Percentiles rank a stretch among this genome's conserved stretches.
phyloP scores from a whole-genome alignment of 2,113 vertebrate species.

The Apus apus region DNA sequence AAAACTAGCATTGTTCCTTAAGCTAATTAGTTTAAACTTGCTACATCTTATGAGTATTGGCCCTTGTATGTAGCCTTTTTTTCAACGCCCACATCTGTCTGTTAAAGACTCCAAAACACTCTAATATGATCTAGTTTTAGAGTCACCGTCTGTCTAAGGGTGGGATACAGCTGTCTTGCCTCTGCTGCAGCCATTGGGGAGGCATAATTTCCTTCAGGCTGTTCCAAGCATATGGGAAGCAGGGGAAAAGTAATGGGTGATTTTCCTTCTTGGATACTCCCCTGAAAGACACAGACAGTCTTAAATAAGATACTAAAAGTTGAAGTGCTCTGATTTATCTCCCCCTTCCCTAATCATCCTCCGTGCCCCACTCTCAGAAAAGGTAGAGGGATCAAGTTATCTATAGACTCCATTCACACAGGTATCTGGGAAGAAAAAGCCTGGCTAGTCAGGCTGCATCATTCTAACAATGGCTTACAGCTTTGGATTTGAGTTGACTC shows the following conservation, averaged over 20 bases:
- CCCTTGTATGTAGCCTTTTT: background rate
- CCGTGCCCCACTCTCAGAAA: background rate
- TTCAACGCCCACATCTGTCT: background rate
- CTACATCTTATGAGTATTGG: background rate
- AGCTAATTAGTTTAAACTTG: background rate
- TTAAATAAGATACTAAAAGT: background rate
- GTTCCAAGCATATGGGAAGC: background rate
- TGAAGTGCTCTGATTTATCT: background rate
- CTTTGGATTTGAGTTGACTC: background rate
- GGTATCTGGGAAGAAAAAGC: background rate
- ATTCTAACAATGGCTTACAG: rapidly evolving
- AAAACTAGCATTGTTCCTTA: background rate
- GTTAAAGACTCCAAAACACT: background rate
- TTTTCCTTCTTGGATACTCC: background rate
- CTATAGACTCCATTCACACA: background rate
- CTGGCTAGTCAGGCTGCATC: background rate
- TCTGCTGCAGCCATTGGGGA: background rate
- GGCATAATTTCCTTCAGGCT: background rate
- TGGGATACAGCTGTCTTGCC: background rate
- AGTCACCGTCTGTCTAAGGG: background rate
- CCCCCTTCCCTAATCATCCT: background rate
- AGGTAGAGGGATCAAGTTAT: rapidly evolving
- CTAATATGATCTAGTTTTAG: background rate
- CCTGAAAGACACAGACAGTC: background rate
- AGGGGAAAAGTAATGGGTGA: background rate